Percentiles rank a stretch among this genome's conserved stretches.
Conservation (phyloP, 2,797 vertebrate genomes). For the Presbytis comata region DNA sequence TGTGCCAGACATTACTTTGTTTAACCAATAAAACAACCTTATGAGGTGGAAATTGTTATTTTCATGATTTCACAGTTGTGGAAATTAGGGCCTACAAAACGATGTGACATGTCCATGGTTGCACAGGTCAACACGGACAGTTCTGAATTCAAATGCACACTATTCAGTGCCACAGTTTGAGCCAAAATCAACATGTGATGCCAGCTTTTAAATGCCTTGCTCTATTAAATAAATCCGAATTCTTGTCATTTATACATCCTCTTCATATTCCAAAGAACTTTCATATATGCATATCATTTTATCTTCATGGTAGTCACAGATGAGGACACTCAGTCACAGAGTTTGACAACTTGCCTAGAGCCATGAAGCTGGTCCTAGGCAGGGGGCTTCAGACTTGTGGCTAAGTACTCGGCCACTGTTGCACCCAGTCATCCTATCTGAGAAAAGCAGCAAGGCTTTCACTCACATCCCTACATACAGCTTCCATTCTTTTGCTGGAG, state of each 20-base stretch:
- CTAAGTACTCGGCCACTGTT: background rate
- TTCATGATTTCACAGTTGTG: background rate
- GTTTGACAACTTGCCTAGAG: background rate
- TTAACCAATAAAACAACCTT: background rate
- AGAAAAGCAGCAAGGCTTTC: background rate
- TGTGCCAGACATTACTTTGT: background rate
- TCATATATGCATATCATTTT: background rate
- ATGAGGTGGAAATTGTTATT: background rate
- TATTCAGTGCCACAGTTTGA: background rate
- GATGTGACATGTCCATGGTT: background rate
- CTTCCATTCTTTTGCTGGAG: background rate
- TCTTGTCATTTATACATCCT: background rate
- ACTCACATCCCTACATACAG: background rate
- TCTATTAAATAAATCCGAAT: background rate
- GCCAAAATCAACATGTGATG: background rate
- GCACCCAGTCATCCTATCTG: background rate
- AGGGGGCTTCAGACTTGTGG: background rate
- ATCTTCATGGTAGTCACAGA: background rate
- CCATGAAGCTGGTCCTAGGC: background rate
- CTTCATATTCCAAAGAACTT: background rate
- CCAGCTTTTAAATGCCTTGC: background rate
- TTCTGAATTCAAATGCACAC: background rate
- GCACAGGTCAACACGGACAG: background rate
- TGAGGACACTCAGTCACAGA: background rate
- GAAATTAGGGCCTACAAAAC: background rate